phyloP scores from a whole-genome alignment of 2,888 invertebrate species.

The Andrena marginata region DNA sequence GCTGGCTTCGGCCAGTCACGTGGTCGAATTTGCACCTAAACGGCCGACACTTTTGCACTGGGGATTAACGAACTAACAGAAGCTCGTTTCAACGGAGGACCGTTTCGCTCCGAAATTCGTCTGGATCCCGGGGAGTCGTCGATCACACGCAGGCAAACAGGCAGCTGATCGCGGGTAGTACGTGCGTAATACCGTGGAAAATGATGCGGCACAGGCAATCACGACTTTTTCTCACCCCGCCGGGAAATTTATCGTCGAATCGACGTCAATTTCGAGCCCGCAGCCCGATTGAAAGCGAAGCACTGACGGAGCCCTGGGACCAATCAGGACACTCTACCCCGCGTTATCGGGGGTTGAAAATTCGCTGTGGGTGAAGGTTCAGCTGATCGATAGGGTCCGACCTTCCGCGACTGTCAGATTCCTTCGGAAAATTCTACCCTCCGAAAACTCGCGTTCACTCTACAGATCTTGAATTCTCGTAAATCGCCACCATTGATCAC shows the following conservation, averaged over 20 bases:
- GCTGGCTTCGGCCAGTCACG: background rate
- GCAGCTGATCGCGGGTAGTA: background rate
- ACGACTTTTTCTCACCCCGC: background rate
- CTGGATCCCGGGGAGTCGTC: background rate
- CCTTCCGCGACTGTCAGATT: background rate
- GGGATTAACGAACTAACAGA: background rate
- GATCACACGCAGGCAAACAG: background rate
- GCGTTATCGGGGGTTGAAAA: slow-evolving; percentile 29
- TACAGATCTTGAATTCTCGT: too few relatives aligned
- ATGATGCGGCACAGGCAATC: background rate
- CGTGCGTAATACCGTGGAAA: slow-evolving; percentile 14
- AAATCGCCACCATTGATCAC: background rate
- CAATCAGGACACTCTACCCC: background rate
- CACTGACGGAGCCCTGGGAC: background rate
- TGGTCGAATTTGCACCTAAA: slow-evolving; percentile 30
- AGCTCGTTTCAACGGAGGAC: background rate
- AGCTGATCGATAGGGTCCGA: slow-evolving; percentile 27
- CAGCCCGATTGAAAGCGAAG: background rate
- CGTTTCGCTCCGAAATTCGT: background rate
- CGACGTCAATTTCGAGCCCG: background rate
- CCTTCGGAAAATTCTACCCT: background rate
- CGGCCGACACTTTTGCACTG: background rate
- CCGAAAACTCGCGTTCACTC: background rate
- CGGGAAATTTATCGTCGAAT: slow-evolving; percentile 2
- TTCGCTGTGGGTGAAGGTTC: slow-evolving; percentile 6